Base-by-base conservation (phyloP, 2,888 invertebrate species). In the Netelia fuscicornis region DNA sequence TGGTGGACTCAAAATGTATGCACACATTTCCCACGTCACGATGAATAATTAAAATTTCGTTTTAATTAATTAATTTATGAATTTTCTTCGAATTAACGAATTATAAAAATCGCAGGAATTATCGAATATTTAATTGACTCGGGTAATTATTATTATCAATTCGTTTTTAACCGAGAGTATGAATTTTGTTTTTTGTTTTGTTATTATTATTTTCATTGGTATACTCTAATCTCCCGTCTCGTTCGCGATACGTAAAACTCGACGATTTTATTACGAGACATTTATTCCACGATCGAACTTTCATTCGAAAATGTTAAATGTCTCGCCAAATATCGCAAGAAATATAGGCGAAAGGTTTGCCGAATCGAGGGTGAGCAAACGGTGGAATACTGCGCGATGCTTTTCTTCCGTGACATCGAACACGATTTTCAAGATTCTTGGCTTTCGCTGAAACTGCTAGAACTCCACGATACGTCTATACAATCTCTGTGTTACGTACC, bases 341-440 rank as follows among this genome's bases (percentile, higher is more conserved):
- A 79, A 58, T 67, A 23, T 8, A 10, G 77, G 54, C 65, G 52
- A 77, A 77, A 60, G 65, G 58, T 70, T 44, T 56, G 48, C 3
- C 3, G 60, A 11, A 20, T 37, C 37, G 25, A 13, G 11, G 58
- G n/a, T 58, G 11, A 8, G 6, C 48, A 6, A 20, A 42, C 9
- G 44, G 17, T 13, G 44, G 42, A 42, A n/a, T 54, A 62, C 64
- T 71, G 56, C 25, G 67, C 44, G 70, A 71, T 77, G 76, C 77
- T 82, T 77, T 72, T 82, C 72, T 72, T 82, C 77, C 82, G 77
- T 72, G 58, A 82, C 82, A 67, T 78, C 82, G 82, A 82, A 77
- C 82, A 72, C 72, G 77, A 77, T 77, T 72, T 52, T 72, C 72
- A 52, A 72, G 60, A 77, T 65, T 67, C 64, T 70, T 37, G 58